Base-by-base conservation (phyloP, 2,888 invertebrate genomes). In the Stramonita haemastoma region DNA sequence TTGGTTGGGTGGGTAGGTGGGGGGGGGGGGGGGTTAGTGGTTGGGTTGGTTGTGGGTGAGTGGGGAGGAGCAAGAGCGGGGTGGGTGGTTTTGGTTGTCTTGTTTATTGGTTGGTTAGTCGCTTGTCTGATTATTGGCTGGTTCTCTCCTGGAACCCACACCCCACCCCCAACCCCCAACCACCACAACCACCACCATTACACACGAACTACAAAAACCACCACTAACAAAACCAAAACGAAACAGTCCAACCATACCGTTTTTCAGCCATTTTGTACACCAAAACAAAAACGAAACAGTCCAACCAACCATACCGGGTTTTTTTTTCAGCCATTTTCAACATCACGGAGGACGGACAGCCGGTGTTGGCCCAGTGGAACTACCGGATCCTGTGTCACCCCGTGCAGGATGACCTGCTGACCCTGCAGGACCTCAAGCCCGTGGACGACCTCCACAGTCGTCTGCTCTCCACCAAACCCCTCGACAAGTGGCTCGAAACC, bases 311-410 rank as follows among this genome's bases (percentile, higher is more conserved):
- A 17, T 66, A 66, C 46, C 46, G 46, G 8, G 2, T 46, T 46
- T 46, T 8, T 8, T 32, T 32, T 57, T 6, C 84, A 84, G 84
- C 84, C 84, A 93, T 92, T 5, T 93, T 95, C 85, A 91, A 92
- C 83, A 88, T 92, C 85, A 88, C 93, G n/a, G 83, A 90, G 17
- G 46, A 46, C 46, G 93, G 92, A 13, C 89, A 88, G 19, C 90
- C 92, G 1, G 90, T 91, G 73, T 92, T 90, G 83, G 93, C 92
- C 6, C 93, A 93, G 86, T 93, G 92, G 92, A 93, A 92, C 90
- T 94, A 94, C 88, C 90, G 93, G 29, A 94, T 94, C 87, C 46
- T 92, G 36, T 94, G 94, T 77, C 93, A 94, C 89, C 93, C 92
- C 2, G 19, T 94, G 15, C 46, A 87, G 60, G 46, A 89, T 22